Evolutionary conservation across 2,797 vertebrate genomes (phyloP), one percentile per base, ranked within the genome.

Genomic region (Botia kubotai): DNA sequence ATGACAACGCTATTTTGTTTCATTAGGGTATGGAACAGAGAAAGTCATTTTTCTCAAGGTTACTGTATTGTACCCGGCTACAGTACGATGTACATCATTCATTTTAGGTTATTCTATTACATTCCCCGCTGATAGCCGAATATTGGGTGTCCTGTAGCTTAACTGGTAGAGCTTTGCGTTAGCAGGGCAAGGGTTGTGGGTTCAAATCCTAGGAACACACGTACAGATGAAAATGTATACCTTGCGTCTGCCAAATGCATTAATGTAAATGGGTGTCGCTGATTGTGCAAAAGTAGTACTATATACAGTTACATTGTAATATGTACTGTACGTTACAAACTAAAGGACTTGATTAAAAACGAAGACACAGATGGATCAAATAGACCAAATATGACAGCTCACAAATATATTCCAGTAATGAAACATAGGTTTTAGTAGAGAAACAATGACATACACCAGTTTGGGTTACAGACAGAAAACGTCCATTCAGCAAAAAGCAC

Each of bases 401-500:
- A 14, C 21, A 48, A 62, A 62, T 16, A 63, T 46, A 19, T 50
- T 26, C 17, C 3, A 48, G 50, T 3, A 21, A 1, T 0, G 4
- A 65, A 36, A 36, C 16, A 11, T 36, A 60, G 19, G 21, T 26
- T 60, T 5, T 29, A 33, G 29, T 65, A 8, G 13, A 36, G 29
- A 66, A 65, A 72, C 66, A 60, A 79, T 33, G 13, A 13, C 17
- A 48, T 19, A 65, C 29, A 17, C 6, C 55, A 33, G 26, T 48
- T 63, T 72, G 21, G 55, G n/a, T 26, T 39, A n/a, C 14, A 43
- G 12, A 39, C 3, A 43, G 48, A 68, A 65, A 72, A 13, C 29
- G 69, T 62, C 69, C 55, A 72, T 39, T 74, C 73, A 81, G 73
- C 75, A 67, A 39, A 79, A 60, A 71, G 29, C 46, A 55, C 39